phyloP scores from a whole-genome alignment of 1,140 invertebrate genomes.

The Dinoponera quadriceps region DNA sequence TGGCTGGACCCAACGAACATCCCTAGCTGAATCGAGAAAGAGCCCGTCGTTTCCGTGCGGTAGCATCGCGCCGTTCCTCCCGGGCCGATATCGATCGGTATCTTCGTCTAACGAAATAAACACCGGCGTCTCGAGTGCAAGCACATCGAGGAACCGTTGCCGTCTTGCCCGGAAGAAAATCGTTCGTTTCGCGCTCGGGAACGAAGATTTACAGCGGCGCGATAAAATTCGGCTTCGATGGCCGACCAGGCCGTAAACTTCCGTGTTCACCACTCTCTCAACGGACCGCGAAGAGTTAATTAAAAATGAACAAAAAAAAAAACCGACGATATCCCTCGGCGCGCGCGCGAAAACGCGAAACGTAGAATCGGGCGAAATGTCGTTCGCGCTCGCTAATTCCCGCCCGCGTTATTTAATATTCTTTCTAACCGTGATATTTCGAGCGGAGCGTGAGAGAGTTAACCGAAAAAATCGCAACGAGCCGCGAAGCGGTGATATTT shows the following conservation, averaged over 20 bases:
- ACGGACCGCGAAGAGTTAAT: slow-evolving; percentile 68
- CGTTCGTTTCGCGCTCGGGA: slow-evolving; percentile 39
- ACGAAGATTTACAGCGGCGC: slow-evolving; percentile 30
- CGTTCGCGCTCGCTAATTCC: background rate
- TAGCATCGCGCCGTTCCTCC: slow-evolving; percentile 7
- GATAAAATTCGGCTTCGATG: slow-evolving; percentile 47
- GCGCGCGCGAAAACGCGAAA: background rate
- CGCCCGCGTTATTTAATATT: background rate
- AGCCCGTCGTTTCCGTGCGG: slow-evolving; percentile 4
- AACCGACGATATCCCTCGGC: slow-evolving; percentile 44
- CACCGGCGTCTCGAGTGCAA: slow-evolving; percentile 2
- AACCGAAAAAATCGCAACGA: slow-evolving; percentile 64
- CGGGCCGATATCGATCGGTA: slow-evolving; percentile 32
- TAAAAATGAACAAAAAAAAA: slow-evolving; percentile 60
- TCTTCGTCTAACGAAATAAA: slow-evolving; percentile 39
- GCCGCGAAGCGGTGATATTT: slow-evolving; percentile 52
- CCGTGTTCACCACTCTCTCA: slow-evolving; percentile 42
- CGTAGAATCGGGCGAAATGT: background rate
- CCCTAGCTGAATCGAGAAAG: slow-evolving; percentile 8
- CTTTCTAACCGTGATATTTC: slow-evolving; percentile 1
- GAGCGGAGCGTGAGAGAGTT: slow-evolving; percentile 35
- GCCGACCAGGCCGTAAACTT: slow-evolving; percentile 7
- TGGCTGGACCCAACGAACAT: slow-evolving; percentile 12
- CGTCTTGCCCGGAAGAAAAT: slow-evolving; percentile 29
- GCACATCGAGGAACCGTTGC: background rate